Evolutionary conservation across 2,888 invertebrate genomes (phyloP).

Genomic region (Drosophila subsilvestris): DNA sequence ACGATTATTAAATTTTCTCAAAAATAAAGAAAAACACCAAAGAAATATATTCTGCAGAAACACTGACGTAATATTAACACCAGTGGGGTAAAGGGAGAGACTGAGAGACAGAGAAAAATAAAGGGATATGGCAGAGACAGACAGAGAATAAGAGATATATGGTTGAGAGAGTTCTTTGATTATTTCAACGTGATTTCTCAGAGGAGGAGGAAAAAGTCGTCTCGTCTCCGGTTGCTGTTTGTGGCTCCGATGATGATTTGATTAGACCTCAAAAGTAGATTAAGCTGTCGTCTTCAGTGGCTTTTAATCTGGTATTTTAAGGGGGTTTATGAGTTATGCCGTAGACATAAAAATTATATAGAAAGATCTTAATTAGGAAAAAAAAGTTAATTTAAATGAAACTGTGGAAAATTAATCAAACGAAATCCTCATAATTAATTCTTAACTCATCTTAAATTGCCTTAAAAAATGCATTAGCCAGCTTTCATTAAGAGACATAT

Average conservation of each 20-base stretch:
- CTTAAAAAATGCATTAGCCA: no score
- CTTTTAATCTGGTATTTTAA: background rate
- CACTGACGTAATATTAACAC: conserved; percentile 66
- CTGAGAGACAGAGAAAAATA: background rate
- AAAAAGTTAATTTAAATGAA: no score
- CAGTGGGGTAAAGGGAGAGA: conserved; percentile 3
- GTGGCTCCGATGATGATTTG: conserved; percentile 46
- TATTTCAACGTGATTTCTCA: conserved; percentile 27
- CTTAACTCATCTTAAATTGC: no score
- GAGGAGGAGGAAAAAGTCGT: background rate
- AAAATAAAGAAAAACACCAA: conserved; percentile 32
- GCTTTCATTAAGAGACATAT: no score
- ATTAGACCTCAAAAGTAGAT: conserved; percentile 54
- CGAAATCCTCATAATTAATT: no score
- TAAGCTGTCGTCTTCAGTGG: conserved; percentile 38
- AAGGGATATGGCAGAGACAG: background rate
- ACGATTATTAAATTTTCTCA: conserved; percentile 75
- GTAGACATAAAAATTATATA: background rate
- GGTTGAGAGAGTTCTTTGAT: conserved; percentile 19
- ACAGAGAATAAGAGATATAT: background rate
- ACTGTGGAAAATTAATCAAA: no score
- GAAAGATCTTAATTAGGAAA: background rate
- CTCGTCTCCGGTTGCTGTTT: background rate
- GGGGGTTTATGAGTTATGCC: background rate
- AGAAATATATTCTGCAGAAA: conserved; percentile 26